Conservation (phyloP, 1,140 invertebrate genomes). For the Nylanderia fulva region DNA sequence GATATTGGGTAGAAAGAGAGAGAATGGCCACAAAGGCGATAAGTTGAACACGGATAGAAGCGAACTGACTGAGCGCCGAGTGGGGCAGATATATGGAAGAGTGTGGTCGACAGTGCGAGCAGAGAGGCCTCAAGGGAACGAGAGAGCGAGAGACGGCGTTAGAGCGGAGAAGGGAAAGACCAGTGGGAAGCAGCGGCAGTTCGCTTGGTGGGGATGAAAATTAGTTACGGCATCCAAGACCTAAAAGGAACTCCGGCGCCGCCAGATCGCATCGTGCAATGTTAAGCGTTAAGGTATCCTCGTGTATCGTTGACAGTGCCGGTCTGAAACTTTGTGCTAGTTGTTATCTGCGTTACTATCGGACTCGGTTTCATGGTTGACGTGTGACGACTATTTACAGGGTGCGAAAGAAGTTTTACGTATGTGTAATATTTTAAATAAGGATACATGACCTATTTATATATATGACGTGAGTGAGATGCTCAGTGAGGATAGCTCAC, state of each 20-base stretch:
- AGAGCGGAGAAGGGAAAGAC: conserved; percentile 70
- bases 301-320: conserved; percentile 76
- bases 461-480: conserved; percentile 86
- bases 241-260: conserved; percentile 81
- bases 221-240: conserved; percentile 85
- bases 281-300: conserved; percentile 82
- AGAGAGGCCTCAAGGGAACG: conserved; percentile 37
- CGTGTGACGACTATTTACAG: conserved; percentile 63
- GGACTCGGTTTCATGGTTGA: conserved; percentile 79
- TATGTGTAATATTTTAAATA: conserved; percentile 58
- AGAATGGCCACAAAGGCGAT: conserved; percentile 33
- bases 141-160: conserved; percentile 62
- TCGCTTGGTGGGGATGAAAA: conserved; percentile 81
- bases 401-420: conserved; percentile 68
- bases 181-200: conserved; percentile 79
- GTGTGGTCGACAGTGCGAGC: conserved; percentile 38
- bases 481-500: conserved; percentile 79
- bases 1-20: conserved; percentile 51
- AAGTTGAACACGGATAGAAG: conserved; percentile 42
- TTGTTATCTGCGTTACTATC: conserved; percentile 26
- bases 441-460: conserved; percentile 84
- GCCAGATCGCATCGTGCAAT: conserved; percentile 83
- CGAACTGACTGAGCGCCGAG: conserved; percentile 28
- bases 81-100: conserved; percentile 52
- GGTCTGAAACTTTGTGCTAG: conserved; percentile 72